Conservation (phyloP, 2,888 invertebrate genomes). For the Amorpha juglandis region DNA sequence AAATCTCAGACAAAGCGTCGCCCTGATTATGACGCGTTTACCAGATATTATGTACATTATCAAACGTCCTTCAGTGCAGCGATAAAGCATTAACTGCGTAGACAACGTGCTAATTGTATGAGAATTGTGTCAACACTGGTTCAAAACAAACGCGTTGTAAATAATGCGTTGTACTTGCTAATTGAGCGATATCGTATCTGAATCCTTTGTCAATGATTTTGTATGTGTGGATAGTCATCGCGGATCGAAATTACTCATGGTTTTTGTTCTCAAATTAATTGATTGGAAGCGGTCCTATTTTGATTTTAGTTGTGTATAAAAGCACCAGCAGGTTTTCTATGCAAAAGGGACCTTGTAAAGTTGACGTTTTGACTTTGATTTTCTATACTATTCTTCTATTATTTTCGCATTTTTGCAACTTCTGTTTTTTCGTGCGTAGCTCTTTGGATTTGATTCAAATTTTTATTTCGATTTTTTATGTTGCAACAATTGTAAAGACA, state of each 20-base stretch:
- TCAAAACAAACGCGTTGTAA: conserved; percentile 34
- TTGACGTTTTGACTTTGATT: no score
- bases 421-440: no score
- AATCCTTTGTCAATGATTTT: not conserved
- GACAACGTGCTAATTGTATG: not conserved
- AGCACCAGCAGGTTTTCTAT: no score
- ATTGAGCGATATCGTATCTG: not conserved
- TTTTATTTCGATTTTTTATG: no score
- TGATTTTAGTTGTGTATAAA: no score
- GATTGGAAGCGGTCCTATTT: not conserved
- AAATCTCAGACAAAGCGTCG: conserved; percentile 9
- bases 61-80: conserved; percentile 15
- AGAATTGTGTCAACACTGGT: conserved; percentile 36
- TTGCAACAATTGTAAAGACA: no score
- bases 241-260: not conserved
- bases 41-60: conserved; percentile 8
- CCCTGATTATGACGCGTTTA: conserved; percentile 11
- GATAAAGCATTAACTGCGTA: conserved; percentile 19
- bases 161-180: conserved; percentile 24
- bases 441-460: no score
- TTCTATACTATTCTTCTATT: no score
- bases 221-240: not conserved
- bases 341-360: no score
- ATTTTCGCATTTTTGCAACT: no score
- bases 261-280: not conserved